These are phyloP conservation scores for Vidua chalybeata DNA, from an alignment of 2,113 vertebrate genomes.

Conservation along the genomic window DNA sequence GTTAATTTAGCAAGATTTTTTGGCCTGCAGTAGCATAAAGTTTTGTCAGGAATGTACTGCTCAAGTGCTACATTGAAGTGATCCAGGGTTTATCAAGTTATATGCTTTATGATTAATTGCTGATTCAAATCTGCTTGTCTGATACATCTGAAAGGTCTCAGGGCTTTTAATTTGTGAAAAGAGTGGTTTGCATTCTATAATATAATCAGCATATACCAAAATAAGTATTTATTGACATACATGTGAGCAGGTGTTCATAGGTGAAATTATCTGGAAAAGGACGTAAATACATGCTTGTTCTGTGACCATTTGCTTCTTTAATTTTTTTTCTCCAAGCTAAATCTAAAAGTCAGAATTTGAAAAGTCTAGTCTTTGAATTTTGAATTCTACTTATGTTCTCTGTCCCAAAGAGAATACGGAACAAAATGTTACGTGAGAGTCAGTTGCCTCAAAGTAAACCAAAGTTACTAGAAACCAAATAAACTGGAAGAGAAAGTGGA, in stretches of 20 bases:
- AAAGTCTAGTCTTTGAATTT: background rate
- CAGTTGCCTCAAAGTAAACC: background rate
- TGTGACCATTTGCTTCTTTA: background rate
- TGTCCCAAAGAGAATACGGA: background rate
- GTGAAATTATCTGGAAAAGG: background rate
- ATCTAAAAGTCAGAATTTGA: background rate
- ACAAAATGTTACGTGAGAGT: background rate
- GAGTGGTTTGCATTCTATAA: background rate
- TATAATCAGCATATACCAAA: background rate
- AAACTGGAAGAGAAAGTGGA: background rate
- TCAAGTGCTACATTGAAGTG: background rate
- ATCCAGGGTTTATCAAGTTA: background rate
- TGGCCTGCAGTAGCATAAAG: background rate
- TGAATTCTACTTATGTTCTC: background rate
- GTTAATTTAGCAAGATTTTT: background rate
- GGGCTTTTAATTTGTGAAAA: background rate
- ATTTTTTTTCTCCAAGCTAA: background rate
- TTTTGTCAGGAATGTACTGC: background rate
- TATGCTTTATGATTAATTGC: background rate
- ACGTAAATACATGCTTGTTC: background rate
- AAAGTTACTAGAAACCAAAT: background rate
- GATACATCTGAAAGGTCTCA: background rate
- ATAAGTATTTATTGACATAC: background rate
- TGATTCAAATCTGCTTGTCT: background rate
- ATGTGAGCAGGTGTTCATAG: background rate